Percentiles rank a stretch among this genome's conserved stretches.
Evolutionary conservation across 1,140 invertebrate species (phyloP).

Genomic region (Venturia canescens): DNA sequence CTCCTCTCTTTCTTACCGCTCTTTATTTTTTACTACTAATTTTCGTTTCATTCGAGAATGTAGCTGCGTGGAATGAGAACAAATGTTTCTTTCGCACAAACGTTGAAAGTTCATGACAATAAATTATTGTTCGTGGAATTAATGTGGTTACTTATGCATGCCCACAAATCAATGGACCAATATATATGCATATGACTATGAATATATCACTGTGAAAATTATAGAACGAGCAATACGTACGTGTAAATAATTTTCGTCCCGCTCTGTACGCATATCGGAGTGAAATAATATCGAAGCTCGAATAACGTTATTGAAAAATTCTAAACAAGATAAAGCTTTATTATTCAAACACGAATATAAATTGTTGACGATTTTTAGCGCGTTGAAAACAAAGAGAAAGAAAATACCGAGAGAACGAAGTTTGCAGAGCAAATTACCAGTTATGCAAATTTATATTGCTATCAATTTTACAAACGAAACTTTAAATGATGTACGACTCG

Average conservation of each 20-base stretch:
- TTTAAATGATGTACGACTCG: not conserved
- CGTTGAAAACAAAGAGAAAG: not conserved
- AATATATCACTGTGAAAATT: not conserved
- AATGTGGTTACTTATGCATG: not conserved
- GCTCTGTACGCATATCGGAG: not conserved
- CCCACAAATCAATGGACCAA: conserved; percentile 14
- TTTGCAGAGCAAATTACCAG: too few species aligned
- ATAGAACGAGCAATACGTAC: not conserved
- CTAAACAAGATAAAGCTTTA: not conserved
- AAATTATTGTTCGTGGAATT: not conserved
- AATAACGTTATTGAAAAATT: not conserved
- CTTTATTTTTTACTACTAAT: not conserved
- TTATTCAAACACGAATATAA: not conserved
- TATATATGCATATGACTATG: not conserved
- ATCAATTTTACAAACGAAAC: not conserved
- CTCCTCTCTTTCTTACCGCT: not conserved
- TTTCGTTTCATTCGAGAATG: not conserved
- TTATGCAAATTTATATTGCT: conserved; percentile 12
- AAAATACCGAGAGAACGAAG: too few species aligned
- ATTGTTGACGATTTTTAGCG: not conserved
- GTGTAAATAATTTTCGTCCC: not conserved
- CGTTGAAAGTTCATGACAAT: not conserved
- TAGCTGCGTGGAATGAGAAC: too few species aligned
- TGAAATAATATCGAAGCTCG: not conserved
- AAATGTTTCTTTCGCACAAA: not conserved